Percentiles rank a stretch among this genome's conserved stretches.
Evolutionary conservation across 2,797 vertebrate species (phyloP).

Genomic region (Erithacus rubecula): DNA sequence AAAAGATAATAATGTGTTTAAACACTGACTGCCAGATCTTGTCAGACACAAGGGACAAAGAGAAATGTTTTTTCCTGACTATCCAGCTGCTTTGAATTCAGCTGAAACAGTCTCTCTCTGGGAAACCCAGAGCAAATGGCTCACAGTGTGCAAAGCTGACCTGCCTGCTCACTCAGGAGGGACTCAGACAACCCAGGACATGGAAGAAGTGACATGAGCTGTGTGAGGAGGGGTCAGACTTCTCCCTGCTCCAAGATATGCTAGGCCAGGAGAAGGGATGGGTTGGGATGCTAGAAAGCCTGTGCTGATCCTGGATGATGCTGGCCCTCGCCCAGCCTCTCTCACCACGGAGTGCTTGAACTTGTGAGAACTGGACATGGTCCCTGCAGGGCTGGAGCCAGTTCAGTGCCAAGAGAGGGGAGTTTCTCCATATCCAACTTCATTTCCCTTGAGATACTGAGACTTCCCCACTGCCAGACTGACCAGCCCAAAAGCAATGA

Average conservation of each 20-base stretch:
- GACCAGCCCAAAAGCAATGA: background rate
- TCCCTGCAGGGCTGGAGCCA: background rate
- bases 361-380: background rate
- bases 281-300: background rate
- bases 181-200: background rate
- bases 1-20: slow-evolving; percentile 57
- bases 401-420: background rate
- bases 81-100: slow-evolving; percentile 64
- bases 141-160: background rate
- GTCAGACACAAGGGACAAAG: slow-evolving; percentile 52
- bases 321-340: background rate
- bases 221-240: background rate
- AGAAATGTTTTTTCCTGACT: slow-evolving; percentile 47
- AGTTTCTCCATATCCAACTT: background rate
- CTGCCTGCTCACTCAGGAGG: background rate
- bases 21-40: slow-evolving; percentile 45
- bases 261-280: background rate
- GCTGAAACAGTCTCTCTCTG: slow-evolving; percentile 4
- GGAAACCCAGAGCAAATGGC: background rate
- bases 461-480: background rate
- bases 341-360: background rate
- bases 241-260: background rate
- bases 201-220: slow-evolving; percentile 21
- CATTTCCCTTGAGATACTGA: background rate
- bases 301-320: background rate